Conservation (phyloP, 2,113 vertebrate genomes). For the Mobula hypostoma region DNA sequence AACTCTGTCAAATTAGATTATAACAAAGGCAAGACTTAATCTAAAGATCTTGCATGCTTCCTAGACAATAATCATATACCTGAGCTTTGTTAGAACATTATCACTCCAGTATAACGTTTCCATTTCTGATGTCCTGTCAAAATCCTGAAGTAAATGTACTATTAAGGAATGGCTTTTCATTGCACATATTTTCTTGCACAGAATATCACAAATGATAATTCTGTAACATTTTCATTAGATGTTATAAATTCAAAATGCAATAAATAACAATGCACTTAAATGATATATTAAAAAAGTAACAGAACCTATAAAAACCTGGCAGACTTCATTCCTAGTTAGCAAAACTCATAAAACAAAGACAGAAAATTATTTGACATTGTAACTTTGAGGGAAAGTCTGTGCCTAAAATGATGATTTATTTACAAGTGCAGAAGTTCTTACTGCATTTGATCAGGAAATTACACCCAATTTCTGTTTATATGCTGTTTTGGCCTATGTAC, state of each 20-base stretch:
- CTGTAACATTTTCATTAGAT: background rate
- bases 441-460: background rate
- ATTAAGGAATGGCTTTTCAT: background rate
- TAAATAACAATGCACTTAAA: slow-evolving; percentile 2
- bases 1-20: slow-evolving; percentile 20
- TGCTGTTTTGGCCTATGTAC: background rate
- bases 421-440: background rate
- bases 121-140: background rate
- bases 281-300: background rate
- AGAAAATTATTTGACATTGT: background rate
- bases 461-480: background rate
- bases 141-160: slow-evolving; percentile 11
- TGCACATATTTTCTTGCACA: background rate
- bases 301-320: background rate
- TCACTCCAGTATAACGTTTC: background rate
- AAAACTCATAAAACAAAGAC: background rate
- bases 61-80: background rate
- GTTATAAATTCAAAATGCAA: background rate
- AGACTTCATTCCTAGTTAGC: background rate
- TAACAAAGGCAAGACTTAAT: background rate
- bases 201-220: background rate
- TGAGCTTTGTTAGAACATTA: background rate
- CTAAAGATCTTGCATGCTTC: background rate
- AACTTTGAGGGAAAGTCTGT: background rate
- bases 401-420: background rate